A percentile compares a stretch with the other conserved stretches of the same genome.
phyloP scores from a whole-genome alignment of 2,888 invertebrate genomes.

The Isoperla grammatica region DNA sequence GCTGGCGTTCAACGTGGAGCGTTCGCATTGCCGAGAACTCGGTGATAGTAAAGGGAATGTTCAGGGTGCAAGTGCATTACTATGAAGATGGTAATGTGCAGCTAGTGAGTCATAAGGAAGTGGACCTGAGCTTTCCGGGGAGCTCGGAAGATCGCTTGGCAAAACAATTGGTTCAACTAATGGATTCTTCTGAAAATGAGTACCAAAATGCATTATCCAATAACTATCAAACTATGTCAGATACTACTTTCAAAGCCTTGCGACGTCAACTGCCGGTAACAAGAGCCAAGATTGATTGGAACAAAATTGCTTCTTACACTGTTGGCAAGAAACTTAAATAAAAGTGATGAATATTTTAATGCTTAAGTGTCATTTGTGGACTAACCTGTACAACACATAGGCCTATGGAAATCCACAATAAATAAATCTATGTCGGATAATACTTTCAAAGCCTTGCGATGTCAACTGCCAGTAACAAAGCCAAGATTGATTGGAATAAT shows the following conservation, averaged over 20 bases:
- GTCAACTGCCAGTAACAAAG: constrained; percentile 95
- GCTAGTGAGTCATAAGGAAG: constrained; percentile 93
- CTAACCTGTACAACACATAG: too few relatives aligned
- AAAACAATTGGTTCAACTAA: constrained; percentile 84
- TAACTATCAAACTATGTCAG: constrained; percentile 99
- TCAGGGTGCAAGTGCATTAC: constrained; percentile 91
- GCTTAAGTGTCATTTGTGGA: too few relatives aligned
- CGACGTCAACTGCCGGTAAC: constrained; percentile 96
- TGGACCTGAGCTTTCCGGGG: constrained; percentile 18
- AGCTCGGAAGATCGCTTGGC: constrained; percentile 45
- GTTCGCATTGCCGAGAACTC: constrained; percentile 64
- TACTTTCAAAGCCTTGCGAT: constrained; percentile 96
- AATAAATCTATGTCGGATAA: constrained; percentile 99
- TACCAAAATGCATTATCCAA: constrained; percentile 94
- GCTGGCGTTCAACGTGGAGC: constrained; percentile 97
- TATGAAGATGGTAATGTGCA: constrained; percentile 99
- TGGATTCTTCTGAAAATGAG: constrained; percentile 88
- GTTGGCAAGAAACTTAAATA: constrained; percentile 81
- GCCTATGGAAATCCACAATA: constrained; percentile 93
- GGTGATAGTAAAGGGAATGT: constrained; percentile 71
- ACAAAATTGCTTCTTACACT: constrained; percentile 95
- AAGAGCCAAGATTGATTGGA: constrained; percentile 99
- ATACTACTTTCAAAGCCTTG: constrained; percentile 98
- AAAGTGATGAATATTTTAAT: too few relatives aligned
- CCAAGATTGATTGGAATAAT: constrained; percentile 99